Conservation (phyloP, 1,140 invertebrate genomes). For the Caenorhabditis remanei region DNA sequence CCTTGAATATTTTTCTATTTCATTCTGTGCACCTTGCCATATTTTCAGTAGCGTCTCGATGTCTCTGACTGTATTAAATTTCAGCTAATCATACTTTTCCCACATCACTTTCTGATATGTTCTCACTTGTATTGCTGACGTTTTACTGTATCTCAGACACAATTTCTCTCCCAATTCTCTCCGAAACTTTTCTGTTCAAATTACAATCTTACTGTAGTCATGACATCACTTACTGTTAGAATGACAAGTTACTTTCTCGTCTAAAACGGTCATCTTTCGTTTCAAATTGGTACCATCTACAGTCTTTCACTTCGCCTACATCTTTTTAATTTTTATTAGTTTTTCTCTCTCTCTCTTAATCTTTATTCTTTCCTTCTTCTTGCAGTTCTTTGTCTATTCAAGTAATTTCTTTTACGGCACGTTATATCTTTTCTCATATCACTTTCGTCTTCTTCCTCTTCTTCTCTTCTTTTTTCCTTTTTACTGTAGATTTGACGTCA, state of each 20-base stretch:
- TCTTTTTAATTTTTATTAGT: background rate
- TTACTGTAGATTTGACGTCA: conserved; percentile 32
- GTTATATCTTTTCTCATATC: background rate
- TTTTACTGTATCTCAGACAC: conserved; percentile 4
- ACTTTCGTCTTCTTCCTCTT: conserved; percentile 9
- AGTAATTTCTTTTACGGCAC: background rate
- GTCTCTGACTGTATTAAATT: background rate
- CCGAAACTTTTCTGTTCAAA: no score
- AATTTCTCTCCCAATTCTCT: background rate
- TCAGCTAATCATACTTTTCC: conserved; percentile 16
- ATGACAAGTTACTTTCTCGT: no score
- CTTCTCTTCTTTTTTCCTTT: background rate
- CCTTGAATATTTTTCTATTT: background rate
- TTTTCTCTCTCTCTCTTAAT: background rate
- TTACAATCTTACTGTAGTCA: background rate
- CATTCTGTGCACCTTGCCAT: background rate
- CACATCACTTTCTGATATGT: background rate
- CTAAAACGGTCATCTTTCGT: no score
- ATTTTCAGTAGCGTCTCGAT: background rate
- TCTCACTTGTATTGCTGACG: background rate
- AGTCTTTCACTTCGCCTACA: no score
- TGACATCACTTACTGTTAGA: background rate
- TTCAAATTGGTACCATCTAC: no score
- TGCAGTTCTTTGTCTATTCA: background rate
- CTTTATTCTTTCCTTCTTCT: background rate